Conservation (phyloP, 92 coral and sea anemone genomes). For the Heteractis magnifica region DNA sequence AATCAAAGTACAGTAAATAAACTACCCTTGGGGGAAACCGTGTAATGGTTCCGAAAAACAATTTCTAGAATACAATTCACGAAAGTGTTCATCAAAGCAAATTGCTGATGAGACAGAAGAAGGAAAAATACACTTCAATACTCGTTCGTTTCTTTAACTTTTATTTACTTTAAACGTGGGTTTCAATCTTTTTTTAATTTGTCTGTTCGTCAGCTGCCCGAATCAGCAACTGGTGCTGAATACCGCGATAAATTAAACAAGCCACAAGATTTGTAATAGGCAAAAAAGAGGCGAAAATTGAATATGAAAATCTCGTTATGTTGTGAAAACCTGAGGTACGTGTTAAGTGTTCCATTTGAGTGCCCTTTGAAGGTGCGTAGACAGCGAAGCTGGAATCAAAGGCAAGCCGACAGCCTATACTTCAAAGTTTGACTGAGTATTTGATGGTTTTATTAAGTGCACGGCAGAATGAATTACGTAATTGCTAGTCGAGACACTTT, state of each 20-base stretch:
- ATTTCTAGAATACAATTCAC: not conserved
- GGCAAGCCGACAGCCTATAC: slow-evolving; percentile 24
- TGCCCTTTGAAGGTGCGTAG: slow-evolving; percentile 13
- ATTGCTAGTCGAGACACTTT: slow-evolving; percentile 19
- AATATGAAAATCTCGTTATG: slow-evolving; percentile 8
- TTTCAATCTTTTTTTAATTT: not conserved
- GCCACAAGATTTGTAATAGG: slow-evolving; percentile 7
- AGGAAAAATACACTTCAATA: not conserved
- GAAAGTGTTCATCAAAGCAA: not conserved
- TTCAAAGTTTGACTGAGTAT: slow-evolving; percentile 16
- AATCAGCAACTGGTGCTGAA: not conserved
- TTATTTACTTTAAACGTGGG: not conserved
- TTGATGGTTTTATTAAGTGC: slow-evolving; percentile 25
- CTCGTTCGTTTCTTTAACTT: not conserved
- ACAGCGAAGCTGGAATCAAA: slow-evolving; percentile 19
- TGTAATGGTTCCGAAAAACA: not conserved
- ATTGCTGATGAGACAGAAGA: not conserved
- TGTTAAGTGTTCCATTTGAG: slow-evolving; percentile 19
- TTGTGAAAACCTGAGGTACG: slow-evolving; percentile 13
- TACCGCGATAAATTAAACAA: slow-evolving; percentile 1
- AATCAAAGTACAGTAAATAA: slow-evolving; percentile 6
- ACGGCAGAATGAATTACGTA: slow-evolving; percentile 30
- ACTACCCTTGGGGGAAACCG: slow-evolving; percentile 4
- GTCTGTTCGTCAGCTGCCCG: not conserved
- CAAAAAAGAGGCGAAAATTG: slow-evolving; percentile 11